Conservation (phyloP, 2,113 vertebrate species). For the Melozone crissalis region DNA sequence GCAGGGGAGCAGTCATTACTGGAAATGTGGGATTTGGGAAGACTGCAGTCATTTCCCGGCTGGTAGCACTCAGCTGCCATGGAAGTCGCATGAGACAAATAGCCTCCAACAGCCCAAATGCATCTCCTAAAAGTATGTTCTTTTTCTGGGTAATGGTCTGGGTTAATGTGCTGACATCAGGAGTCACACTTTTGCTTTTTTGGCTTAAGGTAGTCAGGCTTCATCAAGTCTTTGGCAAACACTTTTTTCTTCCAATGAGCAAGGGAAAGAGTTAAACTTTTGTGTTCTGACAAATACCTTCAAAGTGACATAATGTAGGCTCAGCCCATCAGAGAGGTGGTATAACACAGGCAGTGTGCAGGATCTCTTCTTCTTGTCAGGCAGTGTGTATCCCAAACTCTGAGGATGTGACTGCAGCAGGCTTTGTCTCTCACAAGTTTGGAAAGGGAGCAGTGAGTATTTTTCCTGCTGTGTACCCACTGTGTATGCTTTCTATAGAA, state of each 20-base stretch:
- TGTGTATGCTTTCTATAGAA: not conserved
- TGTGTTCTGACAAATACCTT: not conserved
- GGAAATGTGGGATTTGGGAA: slow-evolving; percentile 96
- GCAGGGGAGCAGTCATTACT: slow-evolving; percentile 84
- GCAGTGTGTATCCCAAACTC: not conserved
- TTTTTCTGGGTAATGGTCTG: not conserved
- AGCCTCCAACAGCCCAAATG: slow-evolving; percentile 88
- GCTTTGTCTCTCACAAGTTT: not conserved
- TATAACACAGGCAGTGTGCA: not conserved
- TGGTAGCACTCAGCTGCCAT: slow-evolving; percentile 97
- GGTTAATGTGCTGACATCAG: not conserved
- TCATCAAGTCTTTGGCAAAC: not conserved
- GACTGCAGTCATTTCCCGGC: slow-evolving; percentile 91
- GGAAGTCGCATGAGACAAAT: slow-evolving; percentile 98
- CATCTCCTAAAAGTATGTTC: slow-evolving; percentile 86
- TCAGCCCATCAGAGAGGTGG: not conserved
- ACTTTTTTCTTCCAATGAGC: not conserved
- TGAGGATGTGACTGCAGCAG: not conserved
- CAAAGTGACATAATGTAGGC: accelerated
- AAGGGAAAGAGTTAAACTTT: not conserved
- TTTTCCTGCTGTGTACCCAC: not conserved
- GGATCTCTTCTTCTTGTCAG: not conserved
- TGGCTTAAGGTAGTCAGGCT: not conserved
- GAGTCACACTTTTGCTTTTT: not conserved
- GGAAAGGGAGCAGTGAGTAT: not conserved